Percentiles rank a stretch among this genome's conserved stretches.
These are phyloP conservation scores for Aratinga solstitialis DNA, from an alignment of 2,797 vertebrate genomes.

Conservation along the genomic window DNA sequence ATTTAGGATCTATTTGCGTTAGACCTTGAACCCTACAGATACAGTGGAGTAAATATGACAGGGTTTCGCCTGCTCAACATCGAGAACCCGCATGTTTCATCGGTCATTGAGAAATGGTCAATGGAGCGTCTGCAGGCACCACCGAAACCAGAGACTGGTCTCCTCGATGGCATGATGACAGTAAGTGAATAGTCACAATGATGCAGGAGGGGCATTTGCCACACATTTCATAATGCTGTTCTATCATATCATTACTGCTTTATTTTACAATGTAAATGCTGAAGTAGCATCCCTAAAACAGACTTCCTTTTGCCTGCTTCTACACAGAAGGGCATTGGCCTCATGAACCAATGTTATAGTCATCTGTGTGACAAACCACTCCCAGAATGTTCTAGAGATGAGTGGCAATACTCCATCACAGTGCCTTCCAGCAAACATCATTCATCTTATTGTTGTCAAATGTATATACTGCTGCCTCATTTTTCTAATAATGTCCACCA, in stretches of 20 bases:
- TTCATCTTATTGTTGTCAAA: not conserved
- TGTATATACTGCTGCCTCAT: not conserved
- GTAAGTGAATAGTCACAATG: constrained; percentile 74
- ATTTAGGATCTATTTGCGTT: constrained; percentile 92
- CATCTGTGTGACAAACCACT: not conserved
- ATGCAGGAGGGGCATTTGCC: not conserved
- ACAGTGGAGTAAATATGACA: constrained; percentile 97
- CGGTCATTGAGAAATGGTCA: constrained; percentile 94
- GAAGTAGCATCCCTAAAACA: not conserved
- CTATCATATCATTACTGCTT: not conserved
- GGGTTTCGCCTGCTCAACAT: constrained; percentile 94
- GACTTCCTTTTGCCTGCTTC: not conserved
- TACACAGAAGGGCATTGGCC: not conserved
- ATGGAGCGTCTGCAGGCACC: constrained; percentile 93
- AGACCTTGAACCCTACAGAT: constrained; percentile 94
- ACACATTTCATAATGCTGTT: rapidly evolving
- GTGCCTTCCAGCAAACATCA: not conserved
- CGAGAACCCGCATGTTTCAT: constrained; percentile 86
- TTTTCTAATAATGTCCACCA: not conserved
- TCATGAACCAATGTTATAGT: not conserved
- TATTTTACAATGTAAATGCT: not conserved
- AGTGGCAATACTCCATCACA: not conserved
- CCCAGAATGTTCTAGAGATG: not conserved
- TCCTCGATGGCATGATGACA: constrained; percentile 94
- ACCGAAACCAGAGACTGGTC: constrained; percentile 86